Evolutionary conservation across 2,113 vertebrate species (phyloP).

Genomic region (Amazona vittata): DNA sequence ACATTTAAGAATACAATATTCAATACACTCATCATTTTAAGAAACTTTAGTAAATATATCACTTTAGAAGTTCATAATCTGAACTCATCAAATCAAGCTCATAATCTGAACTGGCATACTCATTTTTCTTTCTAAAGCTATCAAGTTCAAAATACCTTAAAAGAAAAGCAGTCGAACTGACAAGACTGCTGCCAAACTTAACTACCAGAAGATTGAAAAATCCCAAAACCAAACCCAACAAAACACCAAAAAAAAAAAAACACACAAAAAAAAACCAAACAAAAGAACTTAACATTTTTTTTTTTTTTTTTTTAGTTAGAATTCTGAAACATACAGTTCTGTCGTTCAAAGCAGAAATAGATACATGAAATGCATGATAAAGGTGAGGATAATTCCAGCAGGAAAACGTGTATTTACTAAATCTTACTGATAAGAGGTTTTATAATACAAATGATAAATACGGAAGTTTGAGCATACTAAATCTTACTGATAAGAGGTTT

Average conservation of each 20-base stretch:
- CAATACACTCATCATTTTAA: neutral
- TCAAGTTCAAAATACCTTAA: neutral
- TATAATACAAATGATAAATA: neutral
- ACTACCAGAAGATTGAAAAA: neutral
- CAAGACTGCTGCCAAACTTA: neutral
- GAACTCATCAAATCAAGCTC: neutral
- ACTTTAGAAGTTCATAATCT: neutral
- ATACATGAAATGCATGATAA: neutral
- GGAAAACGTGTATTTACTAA: neutral
- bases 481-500: neutral
- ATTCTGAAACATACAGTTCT: neutral
- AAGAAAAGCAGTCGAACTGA: neutral
- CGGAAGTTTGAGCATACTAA: neutral
- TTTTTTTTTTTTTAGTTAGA: neutral
- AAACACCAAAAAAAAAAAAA: neutral
- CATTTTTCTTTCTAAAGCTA: neutral
- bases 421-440: neutral
- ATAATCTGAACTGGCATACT: neutral
- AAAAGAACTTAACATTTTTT: neutral
- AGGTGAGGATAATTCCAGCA: neutral
- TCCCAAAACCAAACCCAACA: neutral
- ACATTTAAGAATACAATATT: neutral
- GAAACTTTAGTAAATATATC: neutral
- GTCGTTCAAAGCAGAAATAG: neutral
- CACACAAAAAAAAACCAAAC: neutral